Conservation (phyloP, 2,888 invertebrate genomes). For the Acleris holmiana region DNA sequence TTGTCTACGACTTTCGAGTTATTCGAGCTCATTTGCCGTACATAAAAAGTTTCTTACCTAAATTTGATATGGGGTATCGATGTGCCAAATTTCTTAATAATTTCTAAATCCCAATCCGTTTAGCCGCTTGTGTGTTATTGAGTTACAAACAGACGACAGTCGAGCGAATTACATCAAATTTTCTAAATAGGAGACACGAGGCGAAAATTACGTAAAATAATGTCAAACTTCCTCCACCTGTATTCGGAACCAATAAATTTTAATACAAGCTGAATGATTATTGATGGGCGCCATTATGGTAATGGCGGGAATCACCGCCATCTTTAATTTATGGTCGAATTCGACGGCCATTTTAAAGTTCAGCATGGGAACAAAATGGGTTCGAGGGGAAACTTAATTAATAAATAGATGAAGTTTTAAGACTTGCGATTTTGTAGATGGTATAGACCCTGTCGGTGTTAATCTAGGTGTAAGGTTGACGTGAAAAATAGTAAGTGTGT, state of each 20-base stretch:
- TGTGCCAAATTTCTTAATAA: too few species aligned
- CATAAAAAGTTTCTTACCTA: too few species aligned
- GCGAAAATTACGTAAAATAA: background rate
- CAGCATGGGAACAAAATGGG: constrained; percentile 8
- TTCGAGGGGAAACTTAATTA: constrained; percentile 19
- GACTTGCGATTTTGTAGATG: background rate
- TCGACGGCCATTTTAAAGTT: constrained; percentile 28
- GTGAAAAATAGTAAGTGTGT: too few species aligned
- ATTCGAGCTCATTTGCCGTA: too few species aligned
- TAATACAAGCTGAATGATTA: constrained; percentile 59
- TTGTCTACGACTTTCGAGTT: too few species aligned
- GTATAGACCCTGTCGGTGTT: background rate
- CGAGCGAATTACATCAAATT: too few species aligned
- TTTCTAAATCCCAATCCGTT: too few species aligned
- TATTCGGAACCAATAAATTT: constrained; percentile 51
- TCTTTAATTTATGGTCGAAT: constrained; percentile 30
- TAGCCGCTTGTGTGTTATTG: too few species aligned
- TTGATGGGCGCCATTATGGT: constrained; percentile 57
- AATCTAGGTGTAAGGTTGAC: too few species aligned
- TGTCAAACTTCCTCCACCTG: constrained; percentile 25
- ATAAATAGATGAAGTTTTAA: constrained; percentile 18
- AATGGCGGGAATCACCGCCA: constrained; percentile 42
- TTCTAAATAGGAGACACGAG: background rate
- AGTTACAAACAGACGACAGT: too few species aligned
- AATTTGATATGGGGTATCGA: too few species aligned